Evolutionary conservation across 1,140 invertebrate genomes (phyloP).

Genomic region (Paraescarpia echinospica): DNA sequence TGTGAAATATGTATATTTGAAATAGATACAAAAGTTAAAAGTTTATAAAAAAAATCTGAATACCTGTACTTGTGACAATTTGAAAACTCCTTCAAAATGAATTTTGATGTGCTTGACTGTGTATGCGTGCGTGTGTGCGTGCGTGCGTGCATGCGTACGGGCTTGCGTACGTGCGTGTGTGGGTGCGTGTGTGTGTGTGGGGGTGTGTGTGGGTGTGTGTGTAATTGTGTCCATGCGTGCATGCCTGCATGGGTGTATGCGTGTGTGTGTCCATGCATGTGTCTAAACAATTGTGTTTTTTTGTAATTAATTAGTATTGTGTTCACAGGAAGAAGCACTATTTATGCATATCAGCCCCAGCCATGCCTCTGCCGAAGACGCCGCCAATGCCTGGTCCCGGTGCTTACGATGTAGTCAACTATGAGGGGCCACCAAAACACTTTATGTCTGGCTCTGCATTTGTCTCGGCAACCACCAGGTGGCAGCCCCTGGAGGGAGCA

Average conservation of each 20-base stretch:
- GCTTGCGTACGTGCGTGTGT: background rate
- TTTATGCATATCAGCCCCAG: constrained; percentile 56
- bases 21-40: background rate
- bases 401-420: constrained; percentile 50
- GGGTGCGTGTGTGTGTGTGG: no score
- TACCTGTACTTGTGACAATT: background rate
- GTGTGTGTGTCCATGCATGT: background rate
- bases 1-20: background rate
- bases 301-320: background rate
- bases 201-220: no score
- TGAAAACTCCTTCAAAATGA: background rate
- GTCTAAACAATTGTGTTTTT: background rate
- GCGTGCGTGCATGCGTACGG: no score
- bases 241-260: no score
- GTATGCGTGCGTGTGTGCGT: no score
- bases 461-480: constrained; percentile 52
- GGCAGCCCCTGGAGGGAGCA: constrained; percentile 35
- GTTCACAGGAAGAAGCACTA: constrained; percentile 53
- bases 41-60: background rate
- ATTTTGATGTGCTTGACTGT: background rate
- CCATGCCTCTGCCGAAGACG: constrained; percentile 50
- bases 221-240: no score
- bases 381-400: constrained; percentile 51
- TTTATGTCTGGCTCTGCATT: constrained; percentile 56
- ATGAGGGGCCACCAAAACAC: constrained; percentile 49